phyloP scores from a whole-genome alignment of 92 coral and sea anemone genomes.

The Umimayanthus kanabou region DNA sequence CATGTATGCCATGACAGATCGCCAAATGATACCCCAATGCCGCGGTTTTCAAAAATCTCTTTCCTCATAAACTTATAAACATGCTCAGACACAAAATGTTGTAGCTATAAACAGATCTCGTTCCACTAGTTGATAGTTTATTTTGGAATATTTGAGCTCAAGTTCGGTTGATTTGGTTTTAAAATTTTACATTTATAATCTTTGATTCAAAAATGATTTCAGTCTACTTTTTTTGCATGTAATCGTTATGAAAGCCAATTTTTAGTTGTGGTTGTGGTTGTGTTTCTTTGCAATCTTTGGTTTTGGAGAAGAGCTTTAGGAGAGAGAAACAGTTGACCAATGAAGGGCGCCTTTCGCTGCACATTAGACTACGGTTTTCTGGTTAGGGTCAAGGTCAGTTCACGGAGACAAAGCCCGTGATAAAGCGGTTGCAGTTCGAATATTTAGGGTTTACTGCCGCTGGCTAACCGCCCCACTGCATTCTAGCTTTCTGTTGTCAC shows the following conservation, averaged over 20 bases:
- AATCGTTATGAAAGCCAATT: not conserved
- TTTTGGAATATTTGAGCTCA: not conserved
- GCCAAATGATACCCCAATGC: not conserved
- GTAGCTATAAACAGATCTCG: not conserved
- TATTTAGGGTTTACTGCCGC: not conserved
- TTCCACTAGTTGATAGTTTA: not conserved
- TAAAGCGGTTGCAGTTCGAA: not conserved
- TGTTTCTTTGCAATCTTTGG: not conserved
- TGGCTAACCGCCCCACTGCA: not conserved
- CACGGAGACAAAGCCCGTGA: not conserved
- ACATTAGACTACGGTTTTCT: not conserved
- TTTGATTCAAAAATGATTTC: not conserved
- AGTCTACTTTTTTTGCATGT: not conserved
- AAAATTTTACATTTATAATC: not conserved
- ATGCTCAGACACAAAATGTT: not conserved
- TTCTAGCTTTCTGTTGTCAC: not conserved
- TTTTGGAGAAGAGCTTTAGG: not conserved
- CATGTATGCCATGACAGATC: too few species aligned
- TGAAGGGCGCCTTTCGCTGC: not conserved
- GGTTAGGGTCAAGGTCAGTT: conserved; percentile 13
- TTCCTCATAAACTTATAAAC: not conserved
- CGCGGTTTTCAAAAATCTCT: not conserved
- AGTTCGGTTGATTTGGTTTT: not conserved
- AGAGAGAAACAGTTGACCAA: not conserved
- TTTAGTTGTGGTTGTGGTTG: not conserved